Conservation (phyloP, 2,797 vertebrate species). For the Paramormyrops hopkinsi region DNA sequence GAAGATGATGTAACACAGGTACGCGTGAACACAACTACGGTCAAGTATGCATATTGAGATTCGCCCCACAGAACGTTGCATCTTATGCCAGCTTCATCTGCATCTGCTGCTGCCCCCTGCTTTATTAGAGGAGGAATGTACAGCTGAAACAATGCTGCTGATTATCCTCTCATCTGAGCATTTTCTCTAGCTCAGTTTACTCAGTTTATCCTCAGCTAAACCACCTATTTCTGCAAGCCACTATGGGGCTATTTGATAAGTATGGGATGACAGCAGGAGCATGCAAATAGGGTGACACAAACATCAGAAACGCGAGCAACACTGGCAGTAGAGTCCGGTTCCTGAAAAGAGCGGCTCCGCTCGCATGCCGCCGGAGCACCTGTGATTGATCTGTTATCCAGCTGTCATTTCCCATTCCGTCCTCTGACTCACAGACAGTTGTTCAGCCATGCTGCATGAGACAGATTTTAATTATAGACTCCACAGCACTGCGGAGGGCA, state of each 20-base stretch:
- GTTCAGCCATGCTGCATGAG: constrained; percentile 25
- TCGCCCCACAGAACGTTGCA: background rate
- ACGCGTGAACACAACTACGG: background rate
- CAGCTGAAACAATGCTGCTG: background rate
- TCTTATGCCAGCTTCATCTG: background rate
- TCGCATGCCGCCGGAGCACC: constrained; percentile 52
- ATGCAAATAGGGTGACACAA: background rate
- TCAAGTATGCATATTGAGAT: background rate
- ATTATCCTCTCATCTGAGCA: background rate
- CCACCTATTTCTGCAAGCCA: background rate
- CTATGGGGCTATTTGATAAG: background rate
- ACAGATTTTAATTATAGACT: constrained; percentile 64
- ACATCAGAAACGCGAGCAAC: background rate
- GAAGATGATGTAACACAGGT: background rate
- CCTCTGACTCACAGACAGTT: constrained; percentile 59
- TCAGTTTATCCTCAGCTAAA: background rate
- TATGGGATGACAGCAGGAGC: background rate
- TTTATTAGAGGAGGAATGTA: too few relatives aligned
- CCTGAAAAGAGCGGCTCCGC: constrained; percentile 12
- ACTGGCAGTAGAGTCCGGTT: background rate
- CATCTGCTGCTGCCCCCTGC: background rate
- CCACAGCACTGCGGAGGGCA: constrained; percentile 51
- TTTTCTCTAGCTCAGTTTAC: background rate
- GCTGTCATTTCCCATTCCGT: constrained; percentile 60
- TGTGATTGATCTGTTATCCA: constrained; percentile 57